A percentile compares a stretch with the other conserved stretches of the same genome.
These are phyloP conservation scores for Netelia virgata DNA, from an alignment of 2,888 invertebrate genomes.

Conservation along the genomic window DNA sequence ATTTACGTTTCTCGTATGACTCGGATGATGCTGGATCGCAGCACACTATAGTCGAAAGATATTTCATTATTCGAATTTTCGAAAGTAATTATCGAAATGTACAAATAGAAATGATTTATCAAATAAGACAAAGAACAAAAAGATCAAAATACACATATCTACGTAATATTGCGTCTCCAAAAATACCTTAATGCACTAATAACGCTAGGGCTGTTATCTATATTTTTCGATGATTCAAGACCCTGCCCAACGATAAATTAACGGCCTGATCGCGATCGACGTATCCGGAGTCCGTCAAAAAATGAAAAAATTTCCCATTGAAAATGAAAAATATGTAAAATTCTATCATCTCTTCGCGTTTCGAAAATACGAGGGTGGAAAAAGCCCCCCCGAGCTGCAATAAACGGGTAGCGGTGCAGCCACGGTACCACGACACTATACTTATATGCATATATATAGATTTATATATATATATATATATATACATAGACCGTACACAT, in stretches of 20 bases:
- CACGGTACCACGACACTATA: not conserved
- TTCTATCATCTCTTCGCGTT: not conserved
- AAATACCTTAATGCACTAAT: no score
- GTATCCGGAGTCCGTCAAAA: not conserved
- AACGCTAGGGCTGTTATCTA: not conserved
- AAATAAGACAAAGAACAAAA: not conserved
- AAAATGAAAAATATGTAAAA: not conserved
- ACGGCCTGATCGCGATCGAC: not conserved
- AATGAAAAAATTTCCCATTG: not conserved
- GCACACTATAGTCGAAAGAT: not conserved
- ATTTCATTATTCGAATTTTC: not conserved
- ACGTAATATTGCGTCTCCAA: no score
- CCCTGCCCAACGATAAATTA: not conserved
- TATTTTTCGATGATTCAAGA: not conserved
- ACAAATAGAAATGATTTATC: not conserved
- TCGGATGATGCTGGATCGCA: not conserved
- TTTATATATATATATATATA: slow-evolving; percentile 11
- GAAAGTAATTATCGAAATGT: not conserved
- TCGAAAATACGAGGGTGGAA: not conserved
- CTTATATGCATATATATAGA: slow-evolving; percentile 26
- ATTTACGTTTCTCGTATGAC: not conserved
- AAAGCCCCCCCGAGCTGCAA: not conserved
- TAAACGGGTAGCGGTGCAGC: not conserved
- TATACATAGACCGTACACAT: slow-evolving; percentile 72
- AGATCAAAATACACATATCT: not conserved